These are phyloP conservation scores for Perognathus longimembris DNA, from an alignment of 2,113 vertebrate genomes.

Conservation along the genomic window DNA sequence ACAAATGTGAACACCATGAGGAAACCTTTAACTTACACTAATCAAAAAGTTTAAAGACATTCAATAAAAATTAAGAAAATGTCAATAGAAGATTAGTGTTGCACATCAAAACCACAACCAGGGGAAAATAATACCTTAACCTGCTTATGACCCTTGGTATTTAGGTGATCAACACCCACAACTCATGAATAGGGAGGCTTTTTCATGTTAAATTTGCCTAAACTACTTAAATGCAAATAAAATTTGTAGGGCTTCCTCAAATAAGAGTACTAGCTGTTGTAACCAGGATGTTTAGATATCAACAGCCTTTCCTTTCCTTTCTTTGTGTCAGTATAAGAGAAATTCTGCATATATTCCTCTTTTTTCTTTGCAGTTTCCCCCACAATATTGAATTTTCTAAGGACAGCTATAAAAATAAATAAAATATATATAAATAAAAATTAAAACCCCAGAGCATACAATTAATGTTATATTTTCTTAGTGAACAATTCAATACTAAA, in stretches of 20 bases:
- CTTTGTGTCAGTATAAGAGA: neutral
- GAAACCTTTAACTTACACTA: too few species aligned
- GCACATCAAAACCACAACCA: slow-evolving; percentile 6
- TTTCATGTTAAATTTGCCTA: slow-evolving; percentile 7
- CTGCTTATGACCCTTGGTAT: neutral
- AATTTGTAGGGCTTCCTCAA: neutral
- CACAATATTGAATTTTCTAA: neutral
- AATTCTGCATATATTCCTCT: neutral
- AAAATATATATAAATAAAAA: slow-evolving; percentile 10
- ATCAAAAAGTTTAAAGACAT: neutral
- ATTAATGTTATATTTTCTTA: slow-evolving; percentile 13
- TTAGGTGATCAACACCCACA: neutral
- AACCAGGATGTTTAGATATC: neutral
- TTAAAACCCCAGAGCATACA: neutral
- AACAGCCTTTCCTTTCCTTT: neutral
- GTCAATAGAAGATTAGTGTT: neutral
- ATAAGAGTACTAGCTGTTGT: neutral
- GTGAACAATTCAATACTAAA: neutral
- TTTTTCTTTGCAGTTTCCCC: slow-evolving; percentile 10
- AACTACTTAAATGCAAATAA: slow-evolving; percentile 6
- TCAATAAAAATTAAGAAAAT: neutral
- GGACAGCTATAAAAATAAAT: slow-evolving; percentile 14
- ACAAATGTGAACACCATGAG: too few species aligned
- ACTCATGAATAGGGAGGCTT: neutral
- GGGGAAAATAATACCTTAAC: neutral